Evolutionary conservation across 2,113 vertebrate genomes (phyloP), one percentile per base, ranked within the genome.

Genomic region (Syngnathus typhle): DNA sequence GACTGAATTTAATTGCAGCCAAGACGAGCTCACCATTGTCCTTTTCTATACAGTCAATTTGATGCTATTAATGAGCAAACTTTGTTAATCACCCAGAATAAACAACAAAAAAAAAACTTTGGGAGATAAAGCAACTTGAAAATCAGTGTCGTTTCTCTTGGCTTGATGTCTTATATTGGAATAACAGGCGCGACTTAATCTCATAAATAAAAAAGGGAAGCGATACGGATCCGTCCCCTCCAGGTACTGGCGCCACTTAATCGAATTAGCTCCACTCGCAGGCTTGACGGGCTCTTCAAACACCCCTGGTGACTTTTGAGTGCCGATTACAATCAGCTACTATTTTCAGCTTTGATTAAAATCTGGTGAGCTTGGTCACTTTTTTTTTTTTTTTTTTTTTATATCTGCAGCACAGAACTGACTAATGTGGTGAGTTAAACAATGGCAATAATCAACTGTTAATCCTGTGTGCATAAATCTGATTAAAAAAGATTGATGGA

Each of bases 261-360:
- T 92, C 85, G 84, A 88, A 90, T 92, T 92, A 90, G 88, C 88
- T 84, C 86, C 85, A 86, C 85, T 89, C 80, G 84, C 79, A 82
- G 76, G 82, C 90, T 87, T 87, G 83, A 83, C 82, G 85, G 77
- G 82, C 87, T 91, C 88, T 90, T 89, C 88, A 87, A 90, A 89
- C 88, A 90, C 88, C 88, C 87, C 85, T 81, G 85, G 85, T 90
- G 88, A 91, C 89, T 90, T 90, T 80, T 86, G 85, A 88, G 82
- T 83, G 84, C 81, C 83, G 89, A 91, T 91, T 90, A 89, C 85
- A 90, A 91, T 90, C 90, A 88, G 87, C 84, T 84, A 85, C 88
- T 89, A 86, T 90, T 90, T 91, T 88, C 87, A 89, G 82, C 82
- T 90, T 91, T 90, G 90, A 91, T 90, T 90, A 89, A 90, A 89